Evolutionary conservation across 1,140 invertebrate species (phyloP), one percentile per base, ranked within the genome.

Genomic region (Drosophila ironensis): DNA sequence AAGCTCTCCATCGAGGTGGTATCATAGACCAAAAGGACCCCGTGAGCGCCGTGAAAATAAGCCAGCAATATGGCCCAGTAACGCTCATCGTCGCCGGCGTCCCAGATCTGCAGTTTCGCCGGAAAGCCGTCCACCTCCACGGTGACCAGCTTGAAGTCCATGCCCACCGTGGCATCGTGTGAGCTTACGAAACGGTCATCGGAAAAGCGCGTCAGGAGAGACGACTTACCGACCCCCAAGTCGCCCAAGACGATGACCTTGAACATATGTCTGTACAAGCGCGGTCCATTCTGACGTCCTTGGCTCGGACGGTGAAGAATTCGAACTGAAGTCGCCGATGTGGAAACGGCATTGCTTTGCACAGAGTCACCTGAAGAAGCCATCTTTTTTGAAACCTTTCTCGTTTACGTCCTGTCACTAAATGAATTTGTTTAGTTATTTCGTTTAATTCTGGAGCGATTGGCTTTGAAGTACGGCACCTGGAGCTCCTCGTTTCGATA

Each of bases 161-260:
- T 4, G n/a, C 75, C 70, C 25, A 73, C 35, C 0, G 75, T 70
- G 27, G 35, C n/a, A n/a, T n/a, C n/a, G 5, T 0, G 17, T 1
- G 35, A 54, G 46, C 0, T 51, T 52, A 28, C 38, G 80, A n/a
- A n/a, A 1, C 44, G 38, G 5, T 48, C 60, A 0, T 64, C 9
- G 0, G 17, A 0, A 9, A 64, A 78, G 2, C 75, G 75, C 9
- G 22, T 20, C 8, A 64, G 2, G 4, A 80, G 64, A 2, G 48
- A 52, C 2, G 51, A 44, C 33, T 78, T 78, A 11, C 75, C 75
- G 52, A 73, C 75, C 1, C 45, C 40, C 0, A 40, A 27, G 44
- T 78, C 75, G 4, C 75, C 75, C 5, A 78, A 25, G 14, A 78
- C 16, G 0, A 78, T 25, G 0, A 78, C 33, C 35, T 78, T 78